These are phyloP conservation scores for Amazona guildingii DNA, from an alignment of 2,113 vertebrate genomes.

Conservation along the genomic window DNA sequence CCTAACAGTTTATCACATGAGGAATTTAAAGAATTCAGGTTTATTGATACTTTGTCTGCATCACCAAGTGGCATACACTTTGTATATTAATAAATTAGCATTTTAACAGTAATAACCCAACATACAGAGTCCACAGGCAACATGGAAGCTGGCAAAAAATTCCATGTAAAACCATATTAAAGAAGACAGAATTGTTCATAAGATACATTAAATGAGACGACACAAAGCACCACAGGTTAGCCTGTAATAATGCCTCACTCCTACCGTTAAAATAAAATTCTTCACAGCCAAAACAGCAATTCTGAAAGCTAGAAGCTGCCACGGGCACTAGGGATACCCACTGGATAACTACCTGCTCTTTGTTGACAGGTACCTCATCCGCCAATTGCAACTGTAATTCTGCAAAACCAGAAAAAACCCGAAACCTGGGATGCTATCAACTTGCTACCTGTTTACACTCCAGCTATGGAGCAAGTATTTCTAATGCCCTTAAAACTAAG, in stretches of 20 bases:
- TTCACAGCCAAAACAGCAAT: not conserved
- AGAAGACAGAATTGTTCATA: not conserved
- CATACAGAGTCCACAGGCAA: not conserved
- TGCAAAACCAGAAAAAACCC: not conserved
- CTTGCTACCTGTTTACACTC: not conserved
- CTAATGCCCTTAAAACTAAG: not conserved
- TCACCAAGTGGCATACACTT: not conserved
- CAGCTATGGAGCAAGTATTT: not conserved
- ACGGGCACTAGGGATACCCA: not conserved
- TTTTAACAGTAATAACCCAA: not conserved
- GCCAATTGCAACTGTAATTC: not conserved
- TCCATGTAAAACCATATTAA: not conserved
- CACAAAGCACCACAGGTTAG: not conserved
- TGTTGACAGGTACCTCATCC: not conserved
- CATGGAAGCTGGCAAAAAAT: not conserved
- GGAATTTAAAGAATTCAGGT: not conserved
- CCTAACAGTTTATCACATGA: not conserved
- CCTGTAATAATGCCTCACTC: not conserved
- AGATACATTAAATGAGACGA: not conserved
- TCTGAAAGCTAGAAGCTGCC: not conserved
- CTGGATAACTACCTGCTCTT: not conserved
- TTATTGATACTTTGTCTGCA: not conserved
- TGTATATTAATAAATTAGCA: not conserved
- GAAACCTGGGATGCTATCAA: not conserved
- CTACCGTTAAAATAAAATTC: not conserved